phyloP scores from a whole-genome alignment of 2,797 vertebrate genomes.

The Chelmon rostratus region DNA sequence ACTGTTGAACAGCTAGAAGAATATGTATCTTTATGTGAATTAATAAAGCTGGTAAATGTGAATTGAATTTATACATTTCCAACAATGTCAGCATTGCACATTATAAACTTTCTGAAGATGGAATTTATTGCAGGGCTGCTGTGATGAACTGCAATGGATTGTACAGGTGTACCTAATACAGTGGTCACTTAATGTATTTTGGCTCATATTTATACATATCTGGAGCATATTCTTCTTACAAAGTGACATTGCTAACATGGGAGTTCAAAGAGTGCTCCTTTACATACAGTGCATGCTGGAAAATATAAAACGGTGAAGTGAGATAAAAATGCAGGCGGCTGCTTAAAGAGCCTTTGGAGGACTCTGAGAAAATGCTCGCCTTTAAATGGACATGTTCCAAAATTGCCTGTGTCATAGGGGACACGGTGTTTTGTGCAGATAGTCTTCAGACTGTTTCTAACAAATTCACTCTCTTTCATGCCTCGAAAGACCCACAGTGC shows the following conservation, averaged over 20 bases:
- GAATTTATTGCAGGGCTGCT: not conserved
- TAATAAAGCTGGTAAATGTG: not conserved
- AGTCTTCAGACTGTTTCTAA: conserved; percentile 63
- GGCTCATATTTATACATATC: not conserved
- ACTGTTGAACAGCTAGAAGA: not conserved
- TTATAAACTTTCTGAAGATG: not conserved
- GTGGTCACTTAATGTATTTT: not conserved
- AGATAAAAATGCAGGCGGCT: conserved; percentile 51
- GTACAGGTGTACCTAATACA: not conserved
- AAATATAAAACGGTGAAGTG: conserved; percentile 38
- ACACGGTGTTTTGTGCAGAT: conserved; percentile 46
- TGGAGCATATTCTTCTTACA: not conserved
- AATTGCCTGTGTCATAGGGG: conserved; percentile 55
- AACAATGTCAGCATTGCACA: not conserved
- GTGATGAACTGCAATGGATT: not conserved
- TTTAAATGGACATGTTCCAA: conserved; percentile 53
- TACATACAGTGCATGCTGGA: conserved; percentile 19
- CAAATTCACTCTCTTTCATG: conserved; percentile 49
- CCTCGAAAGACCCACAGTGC: conserved; percentile 37
- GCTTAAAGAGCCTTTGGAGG: conserved; percentile 44
- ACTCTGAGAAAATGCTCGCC: conserved; percentile 40
- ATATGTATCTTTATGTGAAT: not conserved
- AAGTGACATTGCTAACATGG: conserved; percentile 5
- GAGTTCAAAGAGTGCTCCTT: conserved; percentile 7
- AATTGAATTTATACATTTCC: not conserved